phyloP scores from a whole-genome alignment of 2,797 vertebrate genomes.

The Muscicapa comitata region DNA sequence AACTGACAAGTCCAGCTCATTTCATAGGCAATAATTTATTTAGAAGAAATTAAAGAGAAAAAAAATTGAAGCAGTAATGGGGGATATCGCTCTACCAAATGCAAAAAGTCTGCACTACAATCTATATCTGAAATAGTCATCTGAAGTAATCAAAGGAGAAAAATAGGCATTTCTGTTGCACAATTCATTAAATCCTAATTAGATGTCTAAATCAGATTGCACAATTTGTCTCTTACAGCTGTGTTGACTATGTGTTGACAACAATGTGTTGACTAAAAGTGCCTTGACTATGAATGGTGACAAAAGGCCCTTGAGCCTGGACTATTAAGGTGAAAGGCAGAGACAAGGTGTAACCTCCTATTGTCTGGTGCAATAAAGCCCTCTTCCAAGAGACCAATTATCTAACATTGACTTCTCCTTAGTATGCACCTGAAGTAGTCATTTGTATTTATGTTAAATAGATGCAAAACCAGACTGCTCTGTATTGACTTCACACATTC shows the following conservation, averaged over 20 bases:
- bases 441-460: constrained; percentile 13
- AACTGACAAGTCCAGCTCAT: background rate
- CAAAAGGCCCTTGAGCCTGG: background rate
- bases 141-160: background rate
- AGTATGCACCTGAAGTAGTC: background rate
- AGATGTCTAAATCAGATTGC: background rate
- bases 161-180: background rate
- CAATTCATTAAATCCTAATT: constrained; percentile 14
- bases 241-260: background rate
- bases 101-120: background rate
- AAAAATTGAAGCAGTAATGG: background rate
- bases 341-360: background rate
- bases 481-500: background rate
- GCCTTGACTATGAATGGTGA: background rate
- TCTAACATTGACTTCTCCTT: background rate
- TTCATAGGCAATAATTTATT: background rate
- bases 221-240: background rate
- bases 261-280: background rate
- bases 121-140: background rate
- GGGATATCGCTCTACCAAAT: background rate
- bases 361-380: background rate
- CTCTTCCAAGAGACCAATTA: background rate
- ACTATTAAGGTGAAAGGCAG: background rate
- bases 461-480: background rate
- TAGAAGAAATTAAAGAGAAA: background rate